Evolutionary conservation across 1,140 invertebrate species (phyloP).

Genomic region (Paraescarpia echinospica): DNA sequence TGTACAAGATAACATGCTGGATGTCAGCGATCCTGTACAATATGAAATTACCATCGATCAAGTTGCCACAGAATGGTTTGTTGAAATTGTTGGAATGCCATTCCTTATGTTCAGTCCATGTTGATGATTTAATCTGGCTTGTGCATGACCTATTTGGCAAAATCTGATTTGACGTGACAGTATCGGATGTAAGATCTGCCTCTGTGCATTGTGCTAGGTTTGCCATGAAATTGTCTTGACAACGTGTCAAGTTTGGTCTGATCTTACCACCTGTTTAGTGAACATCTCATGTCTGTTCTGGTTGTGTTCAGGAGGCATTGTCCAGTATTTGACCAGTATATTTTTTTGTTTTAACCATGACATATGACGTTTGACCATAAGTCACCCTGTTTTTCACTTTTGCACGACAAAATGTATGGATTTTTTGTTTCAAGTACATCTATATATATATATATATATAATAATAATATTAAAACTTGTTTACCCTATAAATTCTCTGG

Average conservation of each 20-base stretch:
- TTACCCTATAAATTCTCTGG: no score
- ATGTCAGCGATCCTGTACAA: background rate
- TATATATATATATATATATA: no score
- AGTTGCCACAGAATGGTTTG: background rate
- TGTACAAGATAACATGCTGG: background rate
- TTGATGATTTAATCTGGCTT: background rate
- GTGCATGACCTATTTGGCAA: background rate
- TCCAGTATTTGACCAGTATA: background rate
- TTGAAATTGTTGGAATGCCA: constrained; percentile 1
- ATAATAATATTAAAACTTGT: no score
- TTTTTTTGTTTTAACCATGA: no score
- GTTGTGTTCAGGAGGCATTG: background rate
- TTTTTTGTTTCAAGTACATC: no score
- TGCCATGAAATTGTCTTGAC: background rate
- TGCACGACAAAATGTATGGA: no score
- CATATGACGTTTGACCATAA: no score
- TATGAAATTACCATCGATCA: background rate
- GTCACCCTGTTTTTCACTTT: no score
- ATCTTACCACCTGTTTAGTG: background rate
- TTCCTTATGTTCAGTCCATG: background rate
- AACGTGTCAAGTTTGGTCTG: background rate
- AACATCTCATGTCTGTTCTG: background rate
- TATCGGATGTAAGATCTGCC: background rate
- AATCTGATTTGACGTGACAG: background rate
- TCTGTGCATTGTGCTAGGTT: background rate